Base-by-base conservation (phyloP, 2,797 vertebrate genomes). In the Danio jaintianensis region DNA sequence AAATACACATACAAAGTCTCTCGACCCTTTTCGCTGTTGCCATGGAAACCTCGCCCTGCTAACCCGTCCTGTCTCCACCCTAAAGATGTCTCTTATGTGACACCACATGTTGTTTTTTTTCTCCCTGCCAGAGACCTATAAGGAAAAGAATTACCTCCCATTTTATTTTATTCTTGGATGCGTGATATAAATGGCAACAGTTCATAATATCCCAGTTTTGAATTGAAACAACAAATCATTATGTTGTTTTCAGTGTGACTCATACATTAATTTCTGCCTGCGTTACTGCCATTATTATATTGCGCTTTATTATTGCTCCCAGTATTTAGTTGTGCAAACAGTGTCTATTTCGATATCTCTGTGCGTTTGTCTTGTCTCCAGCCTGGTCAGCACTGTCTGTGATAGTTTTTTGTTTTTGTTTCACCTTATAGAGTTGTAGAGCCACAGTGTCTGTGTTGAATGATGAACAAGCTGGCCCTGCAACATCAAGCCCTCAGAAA, bases 1-100 rank as follows among this genome's bases (percentile, higher is more conserved):
- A 29, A 29, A 52, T 48, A 40, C 58, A 29, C 29, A 38, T 5
- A 68, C 59, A 69, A 62, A 71, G 20, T 47, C 45, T n/a, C 48
- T 18, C 22, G 10, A 76, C 52, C 69, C 66, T 63, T 77, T 75
- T 29, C 56, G 29, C 76, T 79, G 86, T 87, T 87, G 73, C 84
- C 79, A 87, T 87, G 83, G 86, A 87, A 87, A 87, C 84, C 48
- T 81, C 59, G 62, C 59, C 59, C 69, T 80, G 62, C 69, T 52
- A 79, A 58, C 75, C 82, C 66, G 64, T 81, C 61, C 71, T 76
- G n/a, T 69, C 75, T 77, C 58, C 79, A 85, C 68, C 72, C 68
- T 55, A 48, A 78, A 80, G 66, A 85, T 76, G 52, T 77, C 55
- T 78, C 68, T 71, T 80, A 48, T 55, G 73, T 80, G 59, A 77